phyloP scores from a whole-genome alignment of 2,113 vertebrate species.

The Petroica traversi region DNA sequence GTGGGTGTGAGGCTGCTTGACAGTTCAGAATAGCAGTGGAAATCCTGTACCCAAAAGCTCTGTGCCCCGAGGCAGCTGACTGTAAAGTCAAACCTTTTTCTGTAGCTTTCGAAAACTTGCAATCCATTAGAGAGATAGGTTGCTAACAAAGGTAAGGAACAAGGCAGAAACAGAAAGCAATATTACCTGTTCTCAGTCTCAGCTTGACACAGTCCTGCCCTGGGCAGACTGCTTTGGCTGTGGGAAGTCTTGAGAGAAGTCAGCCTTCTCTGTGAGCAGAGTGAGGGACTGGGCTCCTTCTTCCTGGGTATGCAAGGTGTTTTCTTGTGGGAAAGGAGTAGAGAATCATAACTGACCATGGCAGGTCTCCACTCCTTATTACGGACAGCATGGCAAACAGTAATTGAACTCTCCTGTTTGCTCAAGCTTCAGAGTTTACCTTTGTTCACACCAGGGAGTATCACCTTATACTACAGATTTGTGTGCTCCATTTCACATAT shows the following conservation, averaged over 20 bases:
- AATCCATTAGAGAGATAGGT: not conserved
- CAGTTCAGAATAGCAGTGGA: not conserved
- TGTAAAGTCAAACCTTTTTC: not conserved
- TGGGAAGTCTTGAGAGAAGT: not conserved
- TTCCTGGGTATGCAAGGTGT: not conserved
- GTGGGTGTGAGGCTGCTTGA: not conserved
- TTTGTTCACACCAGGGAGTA: not conserved
- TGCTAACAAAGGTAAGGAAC: not conserved
- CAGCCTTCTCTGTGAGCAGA: not conserved
- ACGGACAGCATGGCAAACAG: not conserved
- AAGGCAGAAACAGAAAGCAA: not conserved
- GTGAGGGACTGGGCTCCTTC: not conserved
- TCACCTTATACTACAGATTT: not conserved
- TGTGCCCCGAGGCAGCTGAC: not conserved
- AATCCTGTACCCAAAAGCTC: not conserved
- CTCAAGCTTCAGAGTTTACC: not conserved
- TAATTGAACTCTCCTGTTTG: not conserved
- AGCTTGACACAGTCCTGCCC: accelerated
- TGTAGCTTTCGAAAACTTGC: not conserved
- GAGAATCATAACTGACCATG: not conserved
- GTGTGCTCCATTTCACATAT: not conserved
- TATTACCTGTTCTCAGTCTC: not conserved
- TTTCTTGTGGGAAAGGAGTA: not conserved
- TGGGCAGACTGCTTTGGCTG: not conserved
- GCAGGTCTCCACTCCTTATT: not conserved